phyloP scores from a whole-genome alignment of 2,888 invertebrate species.

The Tiliacea aurago region DNA sequence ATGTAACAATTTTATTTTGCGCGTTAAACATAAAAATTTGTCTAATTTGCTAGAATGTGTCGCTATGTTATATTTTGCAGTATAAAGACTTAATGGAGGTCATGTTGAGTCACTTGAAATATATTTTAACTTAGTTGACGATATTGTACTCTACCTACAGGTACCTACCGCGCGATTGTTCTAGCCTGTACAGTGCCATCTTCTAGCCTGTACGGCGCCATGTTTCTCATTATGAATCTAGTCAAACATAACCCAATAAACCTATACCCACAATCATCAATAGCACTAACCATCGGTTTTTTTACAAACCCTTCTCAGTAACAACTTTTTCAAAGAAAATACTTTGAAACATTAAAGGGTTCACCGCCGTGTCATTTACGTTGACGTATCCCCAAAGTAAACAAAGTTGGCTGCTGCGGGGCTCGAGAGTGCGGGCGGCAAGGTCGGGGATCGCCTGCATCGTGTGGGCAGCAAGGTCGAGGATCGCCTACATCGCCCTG shows the following conservation, averaged over 20 bases:
- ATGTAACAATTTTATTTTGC: conserved; percentile 19
- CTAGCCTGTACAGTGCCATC: conserved; percentile 15
- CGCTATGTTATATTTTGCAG: conserved; percentile 19
- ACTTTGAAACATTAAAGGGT: neutral
- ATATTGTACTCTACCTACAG: neutral
- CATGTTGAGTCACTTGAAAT: conserved; percentile 13
- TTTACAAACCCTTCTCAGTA: too few species aligned
- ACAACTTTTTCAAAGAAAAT: neutral
- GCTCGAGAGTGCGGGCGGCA: neutral
- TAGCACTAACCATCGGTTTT: too few species aligned
- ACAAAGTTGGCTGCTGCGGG: neutral
- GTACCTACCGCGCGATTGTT: neutral
- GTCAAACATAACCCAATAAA: too few species aligned
- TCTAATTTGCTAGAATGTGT: conserved; percentile 37
- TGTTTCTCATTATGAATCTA: neutral
- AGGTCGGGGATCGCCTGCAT: too few species aligned
- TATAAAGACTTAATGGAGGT: conserved; percentile 25
- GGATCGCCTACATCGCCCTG: too few species aligned
- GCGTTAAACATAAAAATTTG: conserved; percentile 32
- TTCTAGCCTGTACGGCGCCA: conserved; percentile 33
- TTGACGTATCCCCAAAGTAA: neutral
- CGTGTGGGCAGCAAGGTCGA: too few species aligned
- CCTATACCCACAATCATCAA: too few species aligned
- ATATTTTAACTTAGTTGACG: conserved; percentile 5
- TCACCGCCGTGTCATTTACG: neutral